Evolutionary conservation across 1,140 invertebrate species (phyloP), one percentile per base, ranked within the genome.

Genomic region (Drosophila bifasciata): DNA sequence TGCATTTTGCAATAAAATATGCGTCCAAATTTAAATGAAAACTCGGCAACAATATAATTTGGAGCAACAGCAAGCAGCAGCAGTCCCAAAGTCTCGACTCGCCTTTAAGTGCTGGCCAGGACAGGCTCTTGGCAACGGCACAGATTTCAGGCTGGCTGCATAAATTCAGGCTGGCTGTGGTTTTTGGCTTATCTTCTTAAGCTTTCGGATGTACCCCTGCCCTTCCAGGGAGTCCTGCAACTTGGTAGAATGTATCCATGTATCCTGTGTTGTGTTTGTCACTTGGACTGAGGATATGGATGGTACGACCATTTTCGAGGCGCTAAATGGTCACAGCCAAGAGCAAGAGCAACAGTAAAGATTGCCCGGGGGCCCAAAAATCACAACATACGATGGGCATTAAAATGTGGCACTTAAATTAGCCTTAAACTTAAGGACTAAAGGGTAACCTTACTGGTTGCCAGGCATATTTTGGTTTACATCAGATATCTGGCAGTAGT

Each of bases 1-100:
- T 66, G 69, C 64, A 75, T 70, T 83, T 75, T 60, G 52, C 66
- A 64, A 85, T 79, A 85, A 85, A 76, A 85, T 85, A 80, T 80
- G 81, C 72, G 44, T 62, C 72, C 78, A 72, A 86, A 86, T 86
- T 85, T 80, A 85, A 85, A 86, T 86, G 72, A 80, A 86, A 85
- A 53, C 43, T 28, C 17, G 17, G 13, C 49, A 44, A 52, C 36
- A 67, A 55, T 53, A 46, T 68, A 53, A 39, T 46, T 68, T 53
- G 45, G 43, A 51, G 21, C 41, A 43, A 23, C 55, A 8, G 39
- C 32, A 36, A 23, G 62, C 23, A 23, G 21, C 23, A 32, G 8
- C 32, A 36, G 3, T 11, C 9, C 32, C 32, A 36, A 13, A 11
- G 32, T 11, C 32, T 36, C 32, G 32, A 4, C 11, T 36, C 32